Percentiles rank a stretch among this genome's conserved stretches.
Evolutionary conservation across 2,113 vertebrate genomes (phyloP).

Genomic region (Orcinus orca): DNA sequence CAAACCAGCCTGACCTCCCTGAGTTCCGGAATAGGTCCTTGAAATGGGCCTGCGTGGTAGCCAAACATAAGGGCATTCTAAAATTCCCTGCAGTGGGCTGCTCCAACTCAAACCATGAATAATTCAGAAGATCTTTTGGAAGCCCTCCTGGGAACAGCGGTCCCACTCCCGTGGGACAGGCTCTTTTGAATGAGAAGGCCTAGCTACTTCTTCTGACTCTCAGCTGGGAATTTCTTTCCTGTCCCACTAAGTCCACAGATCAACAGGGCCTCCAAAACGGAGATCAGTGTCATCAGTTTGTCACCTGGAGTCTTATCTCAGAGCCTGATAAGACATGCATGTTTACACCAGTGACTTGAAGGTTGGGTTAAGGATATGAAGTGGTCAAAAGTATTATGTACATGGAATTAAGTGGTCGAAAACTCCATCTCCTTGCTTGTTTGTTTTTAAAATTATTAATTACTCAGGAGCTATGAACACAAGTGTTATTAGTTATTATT

Average conservation of each 20-base stretch:
- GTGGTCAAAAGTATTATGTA: background rate
- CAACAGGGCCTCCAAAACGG: background rate
- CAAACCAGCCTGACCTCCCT: background rate
- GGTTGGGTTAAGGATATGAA: background rate
- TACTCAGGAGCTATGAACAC: background rate
- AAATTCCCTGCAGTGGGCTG: background rate
- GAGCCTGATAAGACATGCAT: background rate
- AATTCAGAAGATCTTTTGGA: constrained; percentile 33
- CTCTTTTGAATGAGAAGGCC: constrained; percentile 10
- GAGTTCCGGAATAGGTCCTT: background rate
- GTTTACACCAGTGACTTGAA: background rate
- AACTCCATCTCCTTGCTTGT: background rate
- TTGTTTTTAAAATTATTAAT: constrained; percentile 28
- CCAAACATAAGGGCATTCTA: background rate
- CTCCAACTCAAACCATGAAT: background rate
- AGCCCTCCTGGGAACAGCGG: constrained; percentile 39
- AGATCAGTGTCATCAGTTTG: background rate
- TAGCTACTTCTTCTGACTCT: background rate
- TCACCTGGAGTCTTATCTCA: background rate
- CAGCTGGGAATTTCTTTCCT: constrained; percentile 31
- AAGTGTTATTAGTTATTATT: background rate
- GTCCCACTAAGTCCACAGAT: background rate
- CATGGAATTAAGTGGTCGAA: background rate
- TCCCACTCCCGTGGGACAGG: background rate
- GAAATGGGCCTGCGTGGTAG: background rate